A percentile compares a stretch with the other conserved stretches of the same genome.
Evolutionary conservation across 2,888 invertebrate genomes (phyloP).

Genomic region (Cremastinae sp.): DNA sequence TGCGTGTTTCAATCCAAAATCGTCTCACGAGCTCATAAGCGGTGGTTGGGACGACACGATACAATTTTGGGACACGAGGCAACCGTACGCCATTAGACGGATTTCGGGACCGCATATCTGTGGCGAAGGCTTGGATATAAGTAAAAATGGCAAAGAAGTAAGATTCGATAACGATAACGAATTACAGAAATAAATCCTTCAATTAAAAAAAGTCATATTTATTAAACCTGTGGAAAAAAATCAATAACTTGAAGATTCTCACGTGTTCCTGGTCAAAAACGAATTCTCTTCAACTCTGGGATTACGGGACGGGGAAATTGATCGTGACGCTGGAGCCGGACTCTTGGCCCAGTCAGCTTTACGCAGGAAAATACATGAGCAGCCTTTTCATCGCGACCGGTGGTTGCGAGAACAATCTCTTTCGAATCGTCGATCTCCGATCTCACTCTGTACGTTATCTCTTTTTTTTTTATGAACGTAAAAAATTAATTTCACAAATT

Average conservation of each 20-base stretch:
- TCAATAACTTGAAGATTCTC: constrained; percentile 81
- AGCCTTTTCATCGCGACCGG: constrained; percentile 84
- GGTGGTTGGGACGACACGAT: constrained; percentile 86
- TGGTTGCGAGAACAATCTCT: constrained; percentile 83
- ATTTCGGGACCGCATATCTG: constrained; percentile 84
- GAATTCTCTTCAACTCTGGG: constrained; percentile 84
- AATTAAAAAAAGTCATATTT: not conserved
- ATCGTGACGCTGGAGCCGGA: constrained; percentile 84
- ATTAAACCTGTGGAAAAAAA: not conserved
- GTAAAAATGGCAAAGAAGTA: constrained; percentile 84
- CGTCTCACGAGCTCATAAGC: constrained; percentile 85
- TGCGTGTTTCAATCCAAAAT: constrained; percentile 85
- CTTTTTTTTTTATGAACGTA: not conserved
- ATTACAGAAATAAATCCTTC: not conserved
- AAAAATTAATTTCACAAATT: too few relatives aligned
- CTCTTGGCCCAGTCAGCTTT: constrained; percentile 81
- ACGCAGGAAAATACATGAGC: constrained; percentile 83
- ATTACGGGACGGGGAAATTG: constrained; percentile 85
- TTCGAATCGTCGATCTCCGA: constrained; percentile 84
- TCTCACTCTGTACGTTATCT: constrained; percentile 81
- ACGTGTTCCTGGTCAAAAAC: constrained; percentile 85
- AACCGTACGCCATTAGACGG: constrained; percentile 83
- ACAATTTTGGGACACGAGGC: constrained; percentile 86
- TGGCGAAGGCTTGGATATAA: constrained; percentile 86
- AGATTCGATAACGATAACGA: not conserved